Conservation (phyloP, 2,797 vertebrate species). For the Lycodopsis pacificus region DNA sequence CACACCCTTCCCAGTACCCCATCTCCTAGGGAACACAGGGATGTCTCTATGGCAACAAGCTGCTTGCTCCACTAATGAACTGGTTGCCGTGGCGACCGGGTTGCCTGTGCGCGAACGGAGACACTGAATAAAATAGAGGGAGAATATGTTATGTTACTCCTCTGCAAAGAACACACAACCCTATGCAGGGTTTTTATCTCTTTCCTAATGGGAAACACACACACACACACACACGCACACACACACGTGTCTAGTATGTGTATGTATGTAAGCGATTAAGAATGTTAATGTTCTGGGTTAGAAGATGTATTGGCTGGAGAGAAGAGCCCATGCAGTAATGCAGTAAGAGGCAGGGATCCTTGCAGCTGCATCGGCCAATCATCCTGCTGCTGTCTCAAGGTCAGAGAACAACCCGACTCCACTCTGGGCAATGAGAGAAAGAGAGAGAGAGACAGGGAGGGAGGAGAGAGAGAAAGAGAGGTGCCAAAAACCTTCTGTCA, state of each 20-base stretch:
- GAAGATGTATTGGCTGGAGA: background rate
- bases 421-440: conserved; percentile 13
- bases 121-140: conserved; percentile 69
- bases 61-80: conserved; percentile 86
- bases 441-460: background rate
- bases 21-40: conserved; percentile 82
- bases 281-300: conserved; percentile 20
- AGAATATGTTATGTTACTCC: conserved; percentile 67
- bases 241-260: background rate
- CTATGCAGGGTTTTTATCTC: conserved; percentile 29
- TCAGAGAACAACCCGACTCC: conserved; percentile 50
- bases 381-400: conserved; percentile 67
- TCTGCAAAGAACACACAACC: conserved; percentile 50
- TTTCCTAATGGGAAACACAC: conserved; percentile 23
- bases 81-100: conserved; percentile 81
- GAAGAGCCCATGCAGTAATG: conserved; percentile 27
- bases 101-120: conserved; percentile 81
- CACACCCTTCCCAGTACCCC: conserved; percentile 71
- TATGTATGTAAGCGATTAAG: conserved; percentile 35
- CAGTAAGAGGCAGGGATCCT: conserved; percentile 35
- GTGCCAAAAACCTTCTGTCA: conserved; percentile 57
- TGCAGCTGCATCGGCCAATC: conserved; percentile 57
- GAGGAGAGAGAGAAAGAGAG: background rate
- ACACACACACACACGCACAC: conserved; percentile 4
- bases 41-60: conserved; percentile 87